Conservation (phyloP, 2,888 invertebrate species). For the Drosophila testacea region DNA sequence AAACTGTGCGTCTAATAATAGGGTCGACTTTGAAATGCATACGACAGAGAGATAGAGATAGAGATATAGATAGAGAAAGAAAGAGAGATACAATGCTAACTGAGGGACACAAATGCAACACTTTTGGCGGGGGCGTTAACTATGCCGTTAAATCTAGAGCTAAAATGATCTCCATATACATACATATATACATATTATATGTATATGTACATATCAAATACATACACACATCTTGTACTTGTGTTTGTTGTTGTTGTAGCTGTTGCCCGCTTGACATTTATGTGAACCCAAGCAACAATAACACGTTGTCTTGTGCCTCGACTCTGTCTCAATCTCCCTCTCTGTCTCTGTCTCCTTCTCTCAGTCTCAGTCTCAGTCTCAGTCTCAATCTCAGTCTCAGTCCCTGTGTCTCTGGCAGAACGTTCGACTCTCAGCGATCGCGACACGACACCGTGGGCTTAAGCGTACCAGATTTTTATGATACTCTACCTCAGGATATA, state of each 20-base stretch:
- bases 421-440: constrained; percentile 54
- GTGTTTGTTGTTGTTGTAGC: constrained; percentile 33
- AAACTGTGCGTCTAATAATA: constrained; percentile 76
- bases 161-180: constrained; percentile 58
- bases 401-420: constrained; percentile 38
- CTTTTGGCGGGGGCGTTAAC: constrained; percentile 69
- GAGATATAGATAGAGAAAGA: background rate
- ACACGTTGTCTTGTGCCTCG: constrained; percentile 70
- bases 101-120: constrained; percentile 48
- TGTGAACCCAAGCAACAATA: constrained; percentile 80
- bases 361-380: background rate
- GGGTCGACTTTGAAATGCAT: constrained; percentile 82
- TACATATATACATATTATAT: constrained; percentile 7
- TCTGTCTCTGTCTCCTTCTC: constrained; percentile 2
- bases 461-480: constrained; percentile 44
- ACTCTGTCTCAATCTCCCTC: constrained; percentile 6
- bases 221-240: constrained; percentile 37
- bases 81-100: constrained; percentile 3
- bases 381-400: background rate
- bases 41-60: constrained; percentile 23
- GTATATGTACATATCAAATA: constrained; percentile 1
- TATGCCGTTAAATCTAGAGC: constrained; percentile 70
- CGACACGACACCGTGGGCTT: constrained; percentile 65
- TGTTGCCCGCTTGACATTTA: constrained; percentile 77
- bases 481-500: constrained; percentile 29